These are phyloP conservation scores for Caenorhabditis macrosperma DNA, from an alignment of 2,888 invertebrate species.

Conservation along the genomic window DNA sequence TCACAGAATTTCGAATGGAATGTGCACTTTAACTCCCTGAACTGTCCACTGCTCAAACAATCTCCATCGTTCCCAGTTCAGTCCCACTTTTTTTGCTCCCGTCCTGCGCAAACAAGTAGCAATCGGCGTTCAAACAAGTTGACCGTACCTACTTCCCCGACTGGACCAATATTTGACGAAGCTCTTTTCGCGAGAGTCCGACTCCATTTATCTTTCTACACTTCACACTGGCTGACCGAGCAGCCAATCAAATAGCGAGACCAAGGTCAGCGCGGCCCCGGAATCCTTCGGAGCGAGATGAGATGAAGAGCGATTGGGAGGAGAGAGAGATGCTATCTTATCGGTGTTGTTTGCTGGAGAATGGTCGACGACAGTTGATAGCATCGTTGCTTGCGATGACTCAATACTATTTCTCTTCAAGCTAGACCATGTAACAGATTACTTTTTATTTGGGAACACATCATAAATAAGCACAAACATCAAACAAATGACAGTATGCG, in stretches of 20 bases:
- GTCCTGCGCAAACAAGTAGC: constrained; percentile 22
- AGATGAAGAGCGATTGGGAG: neutral
- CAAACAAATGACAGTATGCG: constrained; percentile 8
- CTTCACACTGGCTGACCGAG: constrained; percentile 50
- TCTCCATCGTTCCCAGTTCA: no score
- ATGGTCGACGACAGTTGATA: constrained; percentile 2
- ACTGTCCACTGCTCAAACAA: neutral
- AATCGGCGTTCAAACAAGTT: constrained; percentile 47
- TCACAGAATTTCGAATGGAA: neutral
- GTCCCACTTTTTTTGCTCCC: neutral
- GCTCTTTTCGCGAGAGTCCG: constrained; percentile 35
- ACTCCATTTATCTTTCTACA: constrained; percentile 21
- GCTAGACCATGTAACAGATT: constrained; percentile 5
- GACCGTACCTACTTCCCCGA: constrained; percentile 30
- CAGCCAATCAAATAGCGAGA: constrained; percentile 39
- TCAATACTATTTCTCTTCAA: constrained; percentile 16
- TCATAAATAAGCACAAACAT: constrained; percentile 31
- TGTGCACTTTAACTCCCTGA: no score
- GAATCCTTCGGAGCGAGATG: neutral
- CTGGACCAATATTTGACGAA: constrained; percentile 43
- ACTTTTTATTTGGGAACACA: constrained; percentile 37
- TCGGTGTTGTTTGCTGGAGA: constrained; percentile 25
- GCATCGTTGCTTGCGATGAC: constrained; percentile 38
- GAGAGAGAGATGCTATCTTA: constrained; percentile 38
- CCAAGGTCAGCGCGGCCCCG: constrained; percentile 36